Conservation (phyloP, 2,888 invertebrate genomes). For the Cheilosia grossa region DNA sequence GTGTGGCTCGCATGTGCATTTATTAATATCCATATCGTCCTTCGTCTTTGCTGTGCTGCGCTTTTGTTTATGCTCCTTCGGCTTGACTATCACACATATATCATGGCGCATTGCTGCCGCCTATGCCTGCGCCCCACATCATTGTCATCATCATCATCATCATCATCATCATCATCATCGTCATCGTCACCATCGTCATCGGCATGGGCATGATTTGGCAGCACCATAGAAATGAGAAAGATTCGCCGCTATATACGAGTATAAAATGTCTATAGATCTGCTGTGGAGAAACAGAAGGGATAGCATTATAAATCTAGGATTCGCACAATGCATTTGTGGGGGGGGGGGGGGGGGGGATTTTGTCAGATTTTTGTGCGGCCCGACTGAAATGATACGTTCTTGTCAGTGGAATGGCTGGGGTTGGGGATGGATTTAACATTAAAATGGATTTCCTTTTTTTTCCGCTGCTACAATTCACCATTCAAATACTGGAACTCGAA, state of each 20-base stretch:
- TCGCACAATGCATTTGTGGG: slow-evolving; percentile 60
- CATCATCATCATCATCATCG: neutral
- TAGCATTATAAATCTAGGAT: slow-evolving; percentile 40
- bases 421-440: slow-evolving; percentile 39
- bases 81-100: slow-evolving; percentile 15
- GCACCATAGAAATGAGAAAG: slow-evolving; percentile 51
- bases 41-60: slow-evolving; percentile 5
- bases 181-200: slow-evolving; percentile 2
- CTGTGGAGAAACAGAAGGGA: neutral
- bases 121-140: slow-evolving; percentile 5
- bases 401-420: slow-evolving; percentile 55
- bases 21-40: slow-evolving; percentile 58
- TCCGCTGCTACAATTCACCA: slow-evolving; percentile 18
- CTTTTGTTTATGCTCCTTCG: slow-evolving; percentile 15
- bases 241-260: slow-evolving; percentile 8
- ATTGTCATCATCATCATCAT: slow-evolving; percentile 45
- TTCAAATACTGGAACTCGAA: slow-evolving; percentile 23
- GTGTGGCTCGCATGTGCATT: slow-evolving; percentile 56
- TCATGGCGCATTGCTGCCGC: slow-evolving; percentile 53
- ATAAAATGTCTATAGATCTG: neutral
- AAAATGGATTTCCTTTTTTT: slow-evolving; percentile 51
- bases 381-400: slow-evolving; percentile 62
- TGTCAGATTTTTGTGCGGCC: slow-evolving; percentile 52
- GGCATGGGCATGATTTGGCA: slow-evolving; percentile 68
- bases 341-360: neutral